These are phyloP conservation scores for Acrobasis suavella DNA, from an alignment of 2,888 invertebrate genomes.

Conservation along the genomic window DNA sequence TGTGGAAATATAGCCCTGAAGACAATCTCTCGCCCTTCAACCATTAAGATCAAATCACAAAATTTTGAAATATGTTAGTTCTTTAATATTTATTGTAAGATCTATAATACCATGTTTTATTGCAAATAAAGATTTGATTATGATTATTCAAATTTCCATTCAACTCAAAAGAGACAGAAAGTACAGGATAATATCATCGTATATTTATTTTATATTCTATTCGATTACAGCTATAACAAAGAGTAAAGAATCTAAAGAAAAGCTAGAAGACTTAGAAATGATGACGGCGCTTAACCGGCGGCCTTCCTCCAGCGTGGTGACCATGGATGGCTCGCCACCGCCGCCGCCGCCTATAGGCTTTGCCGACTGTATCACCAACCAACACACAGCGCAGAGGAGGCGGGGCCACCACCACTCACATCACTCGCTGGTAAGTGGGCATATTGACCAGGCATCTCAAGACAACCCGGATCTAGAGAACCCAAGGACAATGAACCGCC, in stretches of 20 bases:
- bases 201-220: constrained; percentile 7
- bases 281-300: constrained; percentile 71
- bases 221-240: constrained; percentile 81
- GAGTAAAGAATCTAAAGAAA: constrained; percentile 83
- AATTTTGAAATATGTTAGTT: too few relatives aligned
- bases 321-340: constrained; percentile 50
- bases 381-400: constrained; percentile 80
- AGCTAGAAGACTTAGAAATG: constrained; percentile 80
- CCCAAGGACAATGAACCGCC: too few relatives aligned
- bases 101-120: too few relatives aligned
- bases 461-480: too few relatives aligned
- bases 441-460: neutral
- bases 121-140: too few relatives aligned
- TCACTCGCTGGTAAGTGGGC: constrained; percentile 58
- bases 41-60: too few relatives aligned
- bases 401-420: constrained; percentile 65
- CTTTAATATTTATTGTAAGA: too few relatives aligned
- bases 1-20: too few relatives aligned
- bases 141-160: too few relatives aligned
- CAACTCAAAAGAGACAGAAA: too few relatives aligned
- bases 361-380: constrained; percentile 83
- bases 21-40: too few relatives aligned
- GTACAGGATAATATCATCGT: neutral
- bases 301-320: constrained; percentile 70
- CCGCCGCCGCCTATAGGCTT: constrained; percentile 73